Evolutionary conservation across 1,140 invertebrate species (phyloP).

Genomic region (Trichomalopsis sarcophagae): DNA sequence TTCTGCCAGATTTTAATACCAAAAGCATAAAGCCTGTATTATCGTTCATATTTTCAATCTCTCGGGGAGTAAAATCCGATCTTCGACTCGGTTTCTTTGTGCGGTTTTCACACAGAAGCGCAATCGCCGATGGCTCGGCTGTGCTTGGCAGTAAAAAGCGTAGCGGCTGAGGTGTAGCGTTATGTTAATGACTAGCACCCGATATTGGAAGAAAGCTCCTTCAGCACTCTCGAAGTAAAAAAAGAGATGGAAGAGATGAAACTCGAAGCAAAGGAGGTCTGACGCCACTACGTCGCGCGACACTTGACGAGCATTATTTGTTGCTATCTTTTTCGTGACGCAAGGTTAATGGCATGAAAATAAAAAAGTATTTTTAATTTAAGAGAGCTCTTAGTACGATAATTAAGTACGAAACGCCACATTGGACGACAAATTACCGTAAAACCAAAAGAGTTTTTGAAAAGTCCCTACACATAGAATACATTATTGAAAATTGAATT

Average conservation of each 20-base stretch:
- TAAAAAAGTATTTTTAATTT: not conserved
- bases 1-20: not conserved
- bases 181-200: conserved; percentile 18
- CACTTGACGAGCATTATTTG: not conserved
- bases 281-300: not conserved
- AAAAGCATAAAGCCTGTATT: no score
- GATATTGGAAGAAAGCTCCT: not conserved
- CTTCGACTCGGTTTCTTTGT: not conserved
- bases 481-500: no score
- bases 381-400: no score
- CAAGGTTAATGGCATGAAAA: not conserved
- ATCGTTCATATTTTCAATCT: not conserved
- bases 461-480: no score
- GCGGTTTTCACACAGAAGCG: not conserved
- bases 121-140: not conserved
- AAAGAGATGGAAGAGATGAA: not conserved
- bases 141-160: not conserved
- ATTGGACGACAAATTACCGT: no score
- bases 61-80: not conserved
- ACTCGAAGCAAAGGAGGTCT: not conserved
- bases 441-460: no score
- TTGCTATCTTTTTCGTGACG: not conserved
- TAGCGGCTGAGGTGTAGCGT: not conserved
- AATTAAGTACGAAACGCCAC: no score
- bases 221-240: not conserved